phyloP scores from a whole-genome alignment of 2,888 invertebrate species.

The Portevinia maculata region DNA sequence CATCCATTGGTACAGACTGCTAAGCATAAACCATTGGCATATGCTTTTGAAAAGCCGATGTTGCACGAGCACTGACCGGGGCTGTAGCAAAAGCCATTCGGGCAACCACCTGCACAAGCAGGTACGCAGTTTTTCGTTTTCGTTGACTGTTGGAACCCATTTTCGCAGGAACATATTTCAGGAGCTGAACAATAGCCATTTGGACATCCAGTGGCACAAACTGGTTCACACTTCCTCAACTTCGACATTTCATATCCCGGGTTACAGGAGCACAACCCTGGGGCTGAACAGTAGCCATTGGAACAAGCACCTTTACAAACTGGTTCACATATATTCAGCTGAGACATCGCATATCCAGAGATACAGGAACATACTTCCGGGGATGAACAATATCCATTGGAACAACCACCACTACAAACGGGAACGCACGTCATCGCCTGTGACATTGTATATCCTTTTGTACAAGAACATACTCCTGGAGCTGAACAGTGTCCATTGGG shows the following conservation, averaged over 20 bases:
- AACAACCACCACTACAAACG: neutral
- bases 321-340: too few species aligned
- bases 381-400: neutral
- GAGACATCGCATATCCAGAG: too few species aligned
- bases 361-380: too few species aligned
- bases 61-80: constrained; percentile 82
- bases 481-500: neutral
- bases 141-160: too few species aligned
- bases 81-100: constrained; percentile 77
- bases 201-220: too few species aligned
- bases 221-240: too few species aligned
- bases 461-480: constrained; percentile 7
- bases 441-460: neutral
- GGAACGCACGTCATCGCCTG: neutral
- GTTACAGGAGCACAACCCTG: constrained; percentile 76
- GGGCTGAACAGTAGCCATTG: constrained; percentile 78
- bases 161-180: too few species aligned
- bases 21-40: neutral
- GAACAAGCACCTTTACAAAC: constrained; percentile 11
- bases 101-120: constrained; percentile 57
- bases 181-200: too few species aligned
- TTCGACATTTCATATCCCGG: too few species aligned
- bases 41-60: constrained; percentile 68
- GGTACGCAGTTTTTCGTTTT: too few species aligned
- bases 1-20: constrained; percentile 45